Base-by-base conservation (phyloP, 2,888 invertebrate genomes). In the Perizoma flavofasciatum region DNA sequence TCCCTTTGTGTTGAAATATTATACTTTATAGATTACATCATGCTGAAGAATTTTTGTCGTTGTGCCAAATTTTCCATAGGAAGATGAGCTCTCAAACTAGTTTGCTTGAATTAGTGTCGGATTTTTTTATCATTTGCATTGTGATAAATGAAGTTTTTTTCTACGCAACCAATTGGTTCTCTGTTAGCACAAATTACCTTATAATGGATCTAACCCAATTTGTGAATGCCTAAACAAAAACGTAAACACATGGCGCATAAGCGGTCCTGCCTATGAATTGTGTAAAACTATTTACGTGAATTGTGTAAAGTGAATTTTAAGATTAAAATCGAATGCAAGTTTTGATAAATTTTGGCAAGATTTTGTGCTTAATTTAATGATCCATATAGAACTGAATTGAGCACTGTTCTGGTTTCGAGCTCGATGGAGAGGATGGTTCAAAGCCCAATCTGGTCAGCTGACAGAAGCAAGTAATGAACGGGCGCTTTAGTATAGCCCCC, bases 401-500 rank as follows among this genome's bases (percentile, higher is more conserved):
- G 7, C 7, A 55, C 41, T 53, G 47, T 8, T 35, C 44, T 49
- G 41, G 48, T 48, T 48, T 41, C 48, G 34, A 44, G 43, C 63
- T 65, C 60, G 68, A 65, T 67, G 60, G 61, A 66, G 45, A 60
- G 22, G 22, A 56, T 68, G 61, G 62, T 64, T 71, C 74, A 74
- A 73, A 67, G 37, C 11, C 22, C 11, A 75, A 77, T 78, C 73
- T 71, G 67, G 71, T 58, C 59, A 70, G 73, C 66, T 77, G 77
- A 75, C 76, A 78, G 71, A 65, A 66, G 63, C 68, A 65, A 63
- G 70, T 77, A 74, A 79, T 74, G 72, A 73, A 75, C 62, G 63
- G 67, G 69, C 59, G 59, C 60, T 68, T 69, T 68, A 64, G 62
- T 67, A 66, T 56, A 50, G 52, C 55, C 56, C 57, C 43, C 9